Conservation (phyloP, 2,888 invertebrate genomes). For the Drosophila borborema region DNA sequence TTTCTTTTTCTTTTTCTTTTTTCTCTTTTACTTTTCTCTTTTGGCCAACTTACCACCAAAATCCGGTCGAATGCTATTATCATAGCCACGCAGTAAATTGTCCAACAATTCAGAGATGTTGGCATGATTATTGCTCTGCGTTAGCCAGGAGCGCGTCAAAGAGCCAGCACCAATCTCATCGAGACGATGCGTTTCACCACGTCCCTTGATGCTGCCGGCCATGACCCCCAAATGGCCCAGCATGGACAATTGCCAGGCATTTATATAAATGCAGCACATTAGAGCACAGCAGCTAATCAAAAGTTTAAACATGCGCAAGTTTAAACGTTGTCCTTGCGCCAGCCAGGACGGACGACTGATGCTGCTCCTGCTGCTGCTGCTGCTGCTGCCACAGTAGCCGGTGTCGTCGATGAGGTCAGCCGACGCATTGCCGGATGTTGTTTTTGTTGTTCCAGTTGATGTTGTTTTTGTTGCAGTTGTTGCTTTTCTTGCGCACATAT, state of each 20-base stretch:
- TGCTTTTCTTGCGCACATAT: slow-evolving; percentile 62
- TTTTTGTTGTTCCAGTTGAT: slow-evolving; percentile 42
- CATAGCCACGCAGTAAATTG: slow-evolving; percentile 91
- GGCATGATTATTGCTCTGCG: slow-evolving; percentile 89
- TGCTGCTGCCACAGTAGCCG: slow-evolving; percentile 19
- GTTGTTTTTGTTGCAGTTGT: slow-evolving; percentile 42
- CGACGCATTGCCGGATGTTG: slow-evolving; percentile 68
- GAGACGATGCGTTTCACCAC: slow-evolving; percentile 72
- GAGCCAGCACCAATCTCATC: slow-evolving; percentile 52
- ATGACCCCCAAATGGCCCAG: slow-evolving; percentile 58
- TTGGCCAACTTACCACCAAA: slow-evolving; percentile 88
- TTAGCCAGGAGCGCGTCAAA: slow-evolving; percentile 79
- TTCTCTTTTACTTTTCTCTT: background rate
- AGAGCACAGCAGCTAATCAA: slow-evolving; percentile 78
- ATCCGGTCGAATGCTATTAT: slow-evolving; percentile 92
- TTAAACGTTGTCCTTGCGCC: slow-evolving; percentile 66
- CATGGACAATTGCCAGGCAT: slow-evolving; percentile 71
- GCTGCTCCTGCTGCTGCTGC: slow-evolving; percentile 24
- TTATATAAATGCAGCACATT: slow-evolving; percentile 75
- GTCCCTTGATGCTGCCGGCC: slow-evolving; percentile 78
- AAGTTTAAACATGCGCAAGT: slow-evolving; percentile 80
- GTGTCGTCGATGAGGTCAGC: slow-evolving; percentile 64
- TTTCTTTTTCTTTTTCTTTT: background rate
- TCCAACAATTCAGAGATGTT: slow-evolving; percentile 91
- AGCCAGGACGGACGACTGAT: slow-evolving; percentile 34